phyloP scores from a whole-genome alignment of 2,888 invertebrate genomes.

The Dexiosoma caninum region DNA sequence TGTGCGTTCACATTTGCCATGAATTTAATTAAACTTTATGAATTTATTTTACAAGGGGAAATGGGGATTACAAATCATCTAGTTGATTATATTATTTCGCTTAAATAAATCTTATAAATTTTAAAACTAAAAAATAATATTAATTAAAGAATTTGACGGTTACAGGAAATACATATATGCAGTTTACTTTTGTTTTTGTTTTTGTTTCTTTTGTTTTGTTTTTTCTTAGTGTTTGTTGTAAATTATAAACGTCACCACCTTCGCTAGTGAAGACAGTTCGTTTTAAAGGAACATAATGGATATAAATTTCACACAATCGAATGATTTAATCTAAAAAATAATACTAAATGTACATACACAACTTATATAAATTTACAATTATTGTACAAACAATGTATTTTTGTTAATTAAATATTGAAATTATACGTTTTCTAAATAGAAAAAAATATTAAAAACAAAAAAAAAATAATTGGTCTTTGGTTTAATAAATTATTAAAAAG shows the following conservation, averaged over 20 bases:
- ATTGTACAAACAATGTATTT: slow-evolving; percentile 56
- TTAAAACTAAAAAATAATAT: slow-evolving; percentile 40
- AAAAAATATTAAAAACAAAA: slow-evolving; percentile 30
- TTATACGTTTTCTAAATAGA: slow-evolving; percentile 21
- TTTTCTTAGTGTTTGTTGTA: slow-evolving; percentile 39
- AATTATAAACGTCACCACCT: slow-evolving; percentile 49
- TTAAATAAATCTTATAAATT: slow-evolving; percentile 14
- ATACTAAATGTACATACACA: slow-evolving; percentile 51
- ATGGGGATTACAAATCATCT: slow-evolving; percentile 12
- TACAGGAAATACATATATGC: slow-evolving; percentile 53
- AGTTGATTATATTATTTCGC: slow-evolving; percentile 4
- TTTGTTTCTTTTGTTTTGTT: slow-evolving; percentile 3
- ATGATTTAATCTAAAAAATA: slow-evolving; percentile 53
- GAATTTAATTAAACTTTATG: slow-evolving; percentile 1
- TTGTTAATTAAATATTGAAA: slow-evolving; percentile 31
- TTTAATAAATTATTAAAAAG: slow-evolving; percentile 57
- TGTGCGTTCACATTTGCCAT: slow-evolving; percentile 37
- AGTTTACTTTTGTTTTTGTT: background rate
- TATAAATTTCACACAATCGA: slow-evolving; percentile 57
- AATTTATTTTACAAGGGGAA: background rate
- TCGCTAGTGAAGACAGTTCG: slow-evolving; percentile 19
- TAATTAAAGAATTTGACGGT: slow-evolving; percentile 37
- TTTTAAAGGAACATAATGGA: slow-evolving; percentile 64
- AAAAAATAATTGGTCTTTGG: slow-evolving; percentile 60
- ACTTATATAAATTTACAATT: slow-evolving; percentile 60